Evolutionary conservation across 2,888 invertebrate genomes (phyloP), one percentile per base, ranked within the genome.

Genomic region (Coenonympha glycerion): DNA sequence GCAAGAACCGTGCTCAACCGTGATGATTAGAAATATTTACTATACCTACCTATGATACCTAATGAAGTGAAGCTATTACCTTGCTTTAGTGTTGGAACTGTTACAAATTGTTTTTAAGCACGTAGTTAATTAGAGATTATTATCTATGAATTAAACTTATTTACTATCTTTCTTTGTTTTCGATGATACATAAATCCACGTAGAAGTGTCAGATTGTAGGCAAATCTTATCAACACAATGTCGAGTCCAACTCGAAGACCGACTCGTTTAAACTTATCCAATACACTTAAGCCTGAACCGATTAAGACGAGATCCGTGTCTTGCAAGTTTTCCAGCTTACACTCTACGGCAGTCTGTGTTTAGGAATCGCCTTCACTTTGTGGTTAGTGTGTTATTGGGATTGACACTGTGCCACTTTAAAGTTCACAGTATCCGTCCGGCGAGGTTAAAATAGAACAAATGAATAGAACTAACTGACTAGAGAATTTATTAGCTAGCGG

Each of bases 251-350:
- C 34, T 16, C 37, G 8, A 13, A 22, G 40, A 34, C 53, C 51
- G 53, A 53, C 56, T 46, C 33, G 22, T 55, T 22, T 3, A 48
- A 51, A 56, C 40, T 53, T 56, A 42, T 45, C 53, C 53, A 46
- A 52, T 55, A 55, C 52, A 55, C 52, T 55, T 55, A 42, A n/a
- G 33, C 33, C 39, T 24, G 28, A 47, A 53, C 50, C 47, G 50
- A 53, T 53, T 56, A 41, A 53, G 37, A 42, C 55, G 48, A 48
- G 54, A 51, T 42, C 40, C 34, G 39, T 49, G 53, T 51, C 53
- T 53, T 51, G 31, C 26, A 53, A 56, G 50, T 56, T 53, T 30
- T 33, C 51, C 45, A 45, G 40, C 51, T 51, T 48, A 45, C 44
- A 18, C 30, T 36, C n/a, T 18, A 33, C 34, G 45, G 40, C 40